Conservation (phyloP, 2,797 vertebrate species). For the Oryzias dopingdopingensis region DNA sequence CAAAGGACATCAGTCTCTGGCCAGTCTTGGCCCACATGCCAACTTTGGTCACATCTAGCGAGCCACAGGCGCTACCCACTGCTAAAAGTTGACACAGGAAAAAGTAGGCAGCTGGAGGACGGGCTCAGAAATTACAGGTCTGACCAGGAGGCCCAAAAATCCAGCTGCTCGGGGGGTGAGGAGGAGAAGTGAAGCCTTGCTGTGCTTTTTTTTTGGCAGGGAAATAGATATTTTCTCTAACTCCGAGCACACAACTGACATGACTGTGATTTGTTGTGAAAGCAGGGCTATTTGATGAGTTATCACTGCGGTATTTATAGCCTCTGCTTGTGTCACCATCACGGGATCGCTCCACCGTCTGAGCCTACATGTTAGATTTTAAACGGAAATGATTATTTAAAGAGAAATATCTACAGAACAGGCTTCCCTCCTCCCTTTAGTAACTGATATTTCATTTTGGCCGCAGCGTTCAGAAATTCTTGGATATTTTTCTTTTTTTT, state of each 20-base stretch:
- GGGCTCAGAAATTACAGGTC: conserved; percentile 81
- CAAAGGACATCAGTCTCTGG: conserved; percentile 39
- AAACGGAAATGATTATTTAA: not conserved
- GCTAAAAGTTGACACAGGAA: conserved; percentile 84
- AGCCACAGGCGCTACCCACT: conserved; percentile 69
- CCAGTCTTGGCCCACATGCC: conserved; percentile 64
- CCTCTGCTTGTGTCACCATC: conserved; percentile 62
- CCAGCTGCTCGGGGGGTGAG: conserved; percentile 60
- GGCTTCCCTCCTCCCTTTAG: conserved; percentile 3
- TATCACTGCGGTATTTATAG: conserved; percentile 71
- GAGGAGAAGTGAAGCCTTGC: conserved; percentile 47
- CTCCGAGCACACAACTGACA: conserved; percentile 41
- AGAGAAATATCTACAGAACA: no score
- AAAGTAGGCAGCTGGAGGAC: conserved; percentile 75
- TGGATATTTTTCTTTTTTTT: conserved; percentile 12
- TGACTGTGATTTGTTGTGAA: conserved; percentile 71
- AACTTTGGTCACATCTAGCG: conserved; percentile 68
- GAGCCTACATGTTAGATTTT: conserved; percentile 18
- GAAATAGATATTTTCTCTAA: conserved; percentile 41
- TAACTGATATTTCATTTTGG: conserved; percentile 37
- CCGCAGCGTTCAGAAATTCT: conserved; percentile 29
- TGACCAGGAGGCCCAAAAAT: conserved; percentile 73
- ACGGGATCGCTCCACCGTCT: conserved; percentile 41
- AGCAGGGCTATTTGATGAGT: conserved; percentile 71
- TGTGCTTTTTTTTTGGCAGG: conserved; percentile 65